These are phyloP conservation scores for Champsocephalus esox DNA, from an alignment of 2,797 vertebrate species.

Conservation along the genomic window DNA sequence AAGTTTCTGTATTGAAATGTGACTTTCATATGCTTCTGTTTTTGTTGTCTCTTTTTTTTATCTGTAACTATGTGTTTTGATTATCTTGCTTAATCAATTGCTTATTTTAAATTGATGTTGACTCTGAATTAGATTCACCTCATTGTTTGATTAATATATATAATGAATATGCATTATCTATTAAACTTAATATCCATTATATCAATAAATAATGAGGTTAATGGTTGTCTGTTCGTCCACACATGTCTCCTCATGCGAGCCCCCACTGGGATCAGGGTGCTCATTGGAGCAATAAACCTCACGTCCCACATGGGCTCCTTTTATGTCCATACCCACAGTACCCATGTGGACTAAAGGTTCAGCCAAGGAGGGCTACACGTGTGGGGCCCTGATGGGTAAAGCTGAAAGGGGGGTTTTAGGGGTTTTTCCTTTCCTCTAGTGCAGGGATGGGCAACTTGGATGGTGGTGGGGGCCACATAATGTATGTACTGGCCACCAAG, in stretches of 20 bases:
- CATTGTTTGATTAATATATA: no score
- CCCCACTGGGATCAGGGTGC: neutral
- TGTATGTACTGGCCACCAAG: no score
- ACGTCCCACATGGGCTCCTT: neutral
- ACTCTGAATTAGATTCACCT: no score
- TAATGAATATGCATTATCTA: neutral
- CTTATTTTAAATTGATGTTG: no score
- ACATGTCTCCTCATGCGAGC: neutral
- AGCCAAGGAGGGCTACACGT: neutral
- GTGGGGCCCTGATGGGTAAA: neutral
- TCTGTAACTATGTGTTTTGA: no score
- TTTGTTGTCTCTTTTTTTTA: no score
- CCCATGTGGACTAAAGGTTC: neutral
- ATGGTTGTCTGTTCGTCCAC: neutral
- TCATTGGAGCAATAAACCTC: constrained; percentile 9
- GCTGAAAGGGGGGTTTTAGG: neutral
- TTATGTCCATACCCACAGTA: neutral
- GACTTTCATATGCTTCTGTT: no score
- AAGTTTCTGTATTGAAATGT: no score
- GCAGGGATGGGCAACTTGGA: no score
- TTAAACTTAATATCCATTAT: neutral
- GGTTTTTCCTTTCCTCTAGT: no score
- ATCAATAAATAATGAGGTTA: neutral
- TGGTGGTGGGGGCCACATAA: no score
- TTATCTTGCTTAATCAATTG: no score